Evolutionary conservation across 2,888 invertebrate genomes (phyloP), one percentile per base, ranked within the genome.

Genomic region (Drosophila leonis): DNA sequence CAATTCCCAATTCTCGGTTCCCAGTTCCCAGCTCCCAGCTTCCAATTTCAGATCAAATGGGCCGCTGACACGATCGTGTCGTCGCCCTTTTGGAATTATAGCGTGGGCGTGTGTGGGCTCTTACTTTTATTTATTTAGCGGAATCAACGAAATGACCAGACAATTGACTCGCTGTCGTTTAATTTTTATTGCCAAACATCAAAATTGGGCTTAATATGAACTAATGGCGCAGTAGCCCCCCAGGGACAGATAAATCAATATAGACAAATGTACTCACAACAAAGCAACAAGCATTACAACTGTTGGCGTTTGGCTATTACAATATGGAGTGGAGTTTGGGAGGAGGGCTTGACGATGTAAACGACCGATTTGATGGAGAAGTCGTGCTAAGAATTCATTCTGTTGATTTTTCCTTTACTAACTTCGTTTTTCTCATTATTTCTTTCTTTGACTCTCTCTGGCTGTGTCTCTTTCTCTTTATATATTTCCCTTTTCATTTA

Each of bases 61-160:
- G 49, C 90, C 87, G 90, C 84, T 86, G 89, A 90, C 89, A 87
- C 89, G 87, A 90, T 88, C 88, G 65, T 81, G 72, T 81, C 82
- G 70, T 64, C 71, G 61, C 65, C 83, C 59, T 64, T 81, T 64
- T 81, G 73, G 73, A 63, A 72, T 67, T 56, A 48, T 60, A 59
- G 69, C 52, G 80, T 83, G 72, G 83, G 83, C 72, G 80, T 79
- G 44, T 61, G 85, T 79, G 85, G 69, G 48, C 33, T 67, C 39
- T 69, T 80, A 51, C 66, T 61, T 69, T 68, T 81, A 52, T 87
- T 72, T 69, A 55, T 63, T 57, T 71, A 57, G 39, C 64, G 55
- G 65, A 67, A 54, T 73, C 79, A 63, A 63, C 54, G 64, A 55
- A 63, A 55, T 72, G 52, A 27, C 51, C 63, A 52, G 42, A 51